phyloP scores from a whole-genome alignment of 1,140 invertebrate species.

The Parapsyche elsis region DNA sequence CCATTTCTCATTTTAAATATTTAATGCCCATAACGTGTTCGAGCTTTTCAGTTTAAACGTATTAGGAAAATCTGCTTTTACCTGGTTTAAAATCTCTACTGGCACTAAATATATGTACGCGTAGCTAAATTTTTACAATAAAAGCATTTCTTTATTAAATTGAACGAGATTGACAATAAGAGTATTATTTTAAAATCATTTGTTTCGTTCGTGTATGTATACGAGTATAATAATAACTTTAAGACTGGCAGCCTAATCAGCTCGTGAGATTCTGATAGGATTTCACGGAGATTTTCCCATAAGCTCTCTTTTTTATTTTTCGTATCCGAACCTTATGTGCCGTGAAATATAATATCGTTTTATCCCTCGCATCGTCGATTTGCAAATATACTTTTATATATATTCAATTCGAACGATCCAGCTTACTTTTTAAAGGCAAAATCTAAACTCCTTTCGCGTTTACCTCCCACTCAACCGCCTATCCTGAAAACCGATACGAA shows the following conservation, averaged over 20 bases:
- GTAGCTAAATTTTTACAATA: too few relatives aligned
- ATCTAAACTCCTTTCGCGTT: too few relatives aligned
- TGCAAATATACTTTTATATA: not conserved
- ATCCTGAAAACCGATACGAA: too few relatives aligned
- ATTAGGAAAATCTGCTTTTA: not conserved
- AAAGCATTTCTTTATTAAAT: too few relatives aligned
- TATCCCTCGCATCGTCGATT: not conserved
- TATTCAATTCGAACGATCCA: not conserved
- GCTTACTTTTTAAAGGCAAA: too few relatives aligned
- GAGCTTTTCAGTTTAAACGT: too few relatives aligned
- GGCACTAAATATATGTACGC: too few relatives aligned
- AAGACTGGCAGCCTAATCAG: slow-evolving; percentile 27
- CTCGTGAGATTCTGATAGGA: slow-evolving; percentile 37
- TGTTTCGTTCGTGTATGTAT: not conserved
- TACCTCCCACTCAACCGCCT: too few relatives aligned
- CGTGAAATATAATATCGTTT: slow-evolving; percentile 8
- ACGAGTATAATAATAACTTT: not conserved
- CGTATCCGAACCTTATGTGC: not conserved
- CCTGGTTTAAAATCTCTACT: not conserved
- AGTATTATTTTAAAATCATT: not conserved
- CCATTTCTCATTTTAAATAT: slow-evolving; percentile 6
- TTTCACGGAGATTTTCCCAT: slow-evolving; percentile 51
- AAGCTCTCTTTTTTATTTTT: slow-evolving; percentile 44
- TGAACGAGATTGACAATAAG: too few relatives aligned
- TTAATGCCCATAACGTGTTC: not conserved